Evolutionary conservation across 1,140 invertebrate species (phyloP), one percentile per base, ranked within the genome.

Genomic region (Drosophila pandora): DNA sequence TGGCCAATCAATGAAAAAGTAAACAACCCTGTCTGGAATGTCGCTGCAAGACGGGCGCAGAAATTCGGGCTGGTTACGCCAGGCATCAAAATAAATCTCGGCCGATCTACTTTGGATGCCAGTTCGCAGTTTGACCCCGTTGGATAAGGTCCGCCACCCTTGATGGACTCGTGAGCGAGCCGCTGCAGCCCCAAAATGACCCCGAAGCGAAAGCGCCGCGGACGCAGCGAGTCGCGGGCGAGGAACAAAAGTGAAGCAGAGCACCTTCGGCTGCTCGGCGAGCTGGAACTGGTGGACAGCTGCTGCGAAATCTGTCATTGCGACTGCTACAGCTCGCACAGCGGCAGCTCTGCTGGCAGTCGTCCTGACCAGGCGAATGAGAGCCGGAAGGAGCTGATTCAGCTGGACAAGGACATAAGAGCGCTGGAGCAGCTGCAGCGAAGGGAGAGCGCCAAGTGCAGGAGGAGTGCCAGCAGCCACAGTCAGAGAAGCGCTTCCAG

Each of bases 271-370:
- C 64, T 88, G 39, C 64, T 91, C 8, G 68, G 72, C n/a, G 52
- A 73, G 43, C 47, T 91, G 60, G 90, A 84, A n/a, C 67, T 91
- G 45, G 55, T 48, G 10, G 77, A 89, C 41, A 91, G 80, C 60
- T 91, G 90, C 52, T 91, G 90, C 50, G 87, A 90, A 21, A 90
- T 91, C 53, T 91, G 90, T 41, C 90, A 91, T 53, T 91, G 90
- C 54, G 90, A 91, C 61, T 91, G 90, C 30, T 91, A 91, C 45
- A 90, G 80, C 48, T 85, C 90, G 22, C 90, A 91, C 59, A 78
- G 83, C 41, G 82, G 88, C 68, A 45, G 68, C 39, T 68, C 55
- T 21, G 62, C 17, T 13, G 78, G 69, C 47, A 74, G 62, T 25
- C 69, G 65, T 12, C 57, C 25, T 2, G 34, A 39, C 9, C 55